A percentile compares a stretch with the other conserved stretches of the same genome.
These are phyloP conservation scores for Drosophila navojoa DNA, from an alignment of 1,140 invertebrate genomes.

Conservation along the genomic window DNA sequence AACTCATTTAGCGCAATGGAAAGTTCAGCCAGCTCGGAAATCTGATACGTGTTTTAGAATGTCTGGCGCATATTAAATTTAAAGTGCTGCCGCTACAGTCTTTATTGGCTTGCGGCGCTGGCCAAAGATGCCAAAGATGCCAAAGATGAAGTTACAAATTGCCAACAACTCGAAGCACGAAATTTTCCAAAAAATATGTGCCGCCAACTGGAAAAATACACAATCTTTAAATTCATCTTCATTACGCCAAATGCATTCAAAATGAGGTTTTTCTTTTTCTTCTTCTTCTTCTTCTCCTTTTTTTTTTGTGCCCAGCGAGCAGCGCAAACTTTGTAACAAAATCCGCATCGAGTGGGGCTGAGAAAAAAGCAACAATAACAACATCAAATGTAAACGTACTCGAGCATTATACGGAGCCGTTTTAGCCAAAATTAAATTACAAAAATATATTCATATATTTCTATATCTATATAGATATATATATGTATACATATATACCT, in stretches of 20 bases:
- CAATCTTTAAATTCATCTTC: conserved; percentile 78
- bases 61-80: conserved; percentile 77
- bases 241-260: conserved; percentile 75
- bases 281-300: too few relatives aligned
- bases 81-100: conserved; percentile 31
- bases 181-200: conserved; percentile 70
- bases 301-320: neutral
- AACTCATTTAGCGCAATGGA: conserved; percentile 78
- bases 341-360: too few relatives aligned
- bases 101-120: conserved; percentile 3
- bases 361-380: neutral
- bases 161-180: conserved; percentile 53
- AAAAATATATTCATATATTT: conserved; percentile 7
- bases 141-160: conserved; percentile 23
- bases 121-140: neutral
- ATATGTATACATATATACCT: too few relatives aligned
- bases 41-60: conserved; percentile 72
- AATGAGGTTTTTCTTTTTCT: conserved; percentile 48
- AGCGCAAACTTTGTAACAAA: conserved; percentile 39
- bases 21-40: conserved; percentile 62
- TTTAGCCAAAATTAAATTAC: conserved; percentile 35
- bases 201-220: conserved; percentile 79
- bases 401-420: too few relatives aligned
- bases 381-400: conserved; percentile 4
- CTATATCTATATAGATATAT: too few relatives aligned